Percentiles rank a stretch among this genome's conserved stretches.
Evolutionary conservation across 2,113 vertebrate genomes (phyloP).

Genomic region (Callithrix jacchus): DNA sequence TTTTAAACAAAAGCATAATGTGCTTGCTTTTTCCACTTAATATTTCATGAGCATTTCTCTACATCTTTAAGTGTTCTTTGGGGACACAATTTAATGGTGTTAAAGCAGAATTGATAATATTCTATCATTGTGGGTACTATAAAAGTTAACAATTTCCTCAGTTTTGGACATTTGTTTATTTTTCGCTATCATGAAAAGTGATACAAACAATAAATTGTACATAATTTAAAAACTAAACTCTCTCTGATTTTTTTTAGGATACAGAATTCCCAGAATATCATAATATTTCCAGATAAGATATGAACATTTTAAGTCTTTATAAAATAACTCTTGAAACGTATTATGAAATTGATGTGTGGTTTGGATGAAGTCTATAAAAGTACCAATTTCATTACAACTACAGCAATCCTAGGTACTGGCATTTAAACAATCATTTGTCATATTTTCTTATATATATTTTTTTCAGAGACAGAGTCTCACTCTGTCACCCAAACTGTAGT

Average conservation of each 20-base stretch:
- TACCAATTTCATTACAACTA: background rate
- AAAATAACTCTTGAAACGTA: background rate
- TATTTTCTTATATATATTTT: background rate
- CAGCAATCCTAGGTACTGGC: background rate
- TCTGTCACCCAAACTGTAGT: too few relatives aligned
- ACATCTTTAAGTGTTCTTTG: constrained; percentile 4
- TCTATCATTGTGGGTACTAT: background rate
- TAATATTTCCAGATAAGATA: background rate
- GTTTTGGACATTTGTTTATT: background rate
- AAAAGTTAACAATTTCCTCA: background rate
- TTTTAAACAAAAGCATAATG: background rate
- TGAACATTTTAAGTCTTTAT: background rate
- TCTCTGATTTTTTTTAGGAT: background rate
- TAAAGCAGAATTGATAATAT: background rate
- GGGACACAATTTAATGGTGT: background rate
- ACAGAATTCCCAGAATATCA: background rate
- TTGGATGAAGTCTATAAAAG: background rate
- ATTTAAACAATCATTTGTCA: background rate
- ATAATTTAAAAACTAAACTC: background rate
- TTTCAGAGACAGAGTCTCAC: too few relatives aligned
- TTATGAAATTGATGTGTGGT: background rate
- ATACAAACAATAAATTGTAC: background rate
- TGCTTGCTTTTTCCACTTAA: background rate
- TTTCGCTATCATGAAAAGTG: background rate
- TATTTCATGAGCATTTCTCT: background rate